Evolutionary conservation across 2,888 invertebrate genomes (phyloP).

Genomic region (Eupeodes latifasciatus): DNA sequence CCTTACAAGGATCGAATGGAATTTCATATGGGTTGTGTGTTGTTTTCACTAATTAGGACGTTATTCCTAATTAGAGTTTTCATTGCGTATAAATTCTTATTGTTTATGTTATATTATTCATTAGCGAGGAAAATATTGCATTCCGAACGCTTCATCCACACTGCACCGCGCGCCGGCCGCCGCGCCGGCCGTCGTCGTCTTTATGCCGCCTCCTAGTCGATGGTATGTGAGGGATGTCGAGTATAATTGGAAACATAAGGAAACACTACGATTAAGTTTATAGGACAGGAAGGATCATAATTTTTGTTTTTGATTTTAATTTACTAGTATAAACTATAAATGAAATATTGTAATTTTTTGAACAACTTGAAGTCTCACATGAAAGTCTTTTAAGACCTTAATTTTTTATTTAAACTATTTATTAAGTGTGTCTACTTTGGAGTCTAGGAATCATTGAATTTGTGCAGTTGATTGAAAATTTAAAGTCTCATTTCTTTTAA

Average conservation of each 20-base stretch:
- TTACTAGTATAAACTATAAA: too few species aligned
- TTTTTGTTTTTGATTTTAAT: not conserved
- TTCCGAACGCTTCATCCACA: conserved; percentile 14
- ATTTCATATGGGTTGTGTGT: conserved; percentile 59
- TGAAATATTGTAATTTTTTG: too few species aligned
- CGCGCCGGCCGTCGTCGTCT: too few species aligned
- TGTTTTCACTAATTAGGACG: conserved; percentile 71
- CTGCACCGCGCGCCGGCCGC: too few species aligned
- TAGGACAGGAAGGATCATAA: not conserved
- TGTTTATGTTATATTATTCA: conserved; percentile 37
- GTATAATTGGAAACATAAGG: conserved; percentile 24
- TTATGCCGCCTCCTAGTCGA: conserved; percentile 9
- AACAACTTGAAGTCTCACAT: too few species aligned
- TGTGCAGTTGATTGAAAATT: too few species aligned
- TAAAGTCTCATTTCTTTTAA: too few species aligned
- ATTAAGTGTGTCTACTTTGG: too few species aligned
- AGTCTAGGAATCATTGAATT: too few species aligned
- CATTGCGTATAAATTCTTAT: conserved; percentile 47
- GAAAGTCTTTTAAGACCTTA: too few species aligned
- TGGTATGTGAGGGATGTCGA: not conserved
- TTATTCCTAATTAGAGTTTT: conserved; percentile 69
- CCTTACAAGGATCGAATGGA: conserved; percentile 67
- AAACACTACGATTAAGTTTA: conserved; percentile 1
- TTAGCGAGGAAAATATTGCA: conserved; percentile 51
- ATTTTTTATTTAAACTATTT: too few species aligned